phyloP scores from a whole-genome alignment of 2,888 invertebrate species.

The Eupithecia dodoneata region DNA sequence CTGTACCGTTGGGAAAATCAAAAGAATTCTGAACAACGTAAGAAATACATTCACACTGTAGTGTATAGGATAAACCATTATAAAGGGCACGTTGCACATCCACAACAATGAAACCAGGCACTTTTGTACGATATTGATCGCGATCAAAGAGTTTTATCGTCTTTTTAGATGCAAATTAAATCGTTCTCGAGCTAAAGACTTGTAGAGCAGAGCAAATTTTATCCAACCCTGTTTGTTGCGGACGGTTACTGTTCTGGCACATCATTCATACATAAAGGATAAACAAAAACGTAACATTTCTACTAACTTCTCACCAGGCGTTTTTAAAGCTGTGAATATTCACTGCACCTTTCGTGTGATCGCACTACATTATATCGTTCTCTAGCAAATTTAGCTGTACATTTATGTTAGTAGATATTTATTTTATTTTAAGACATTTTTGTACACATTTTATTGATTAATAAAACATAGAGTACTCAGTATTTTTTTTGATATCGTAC shows the following conservation, averaged over 20 bases:
- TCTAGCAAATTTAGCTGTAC: not conserved
- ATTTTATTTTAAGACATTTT: no score
- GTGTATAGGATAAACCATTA: not conserved
- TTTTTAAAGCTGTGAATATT: not conserved
- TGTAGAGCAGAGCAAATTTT: constrained; percentile 20
- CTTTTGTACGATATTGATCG: constrained; percentile 57
- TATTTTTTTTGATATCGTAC: no score
- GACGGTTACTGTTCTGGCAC: not conserved
- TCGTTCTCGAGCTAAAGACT: constrained; percentile 50
- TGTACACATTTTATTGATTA: no score
- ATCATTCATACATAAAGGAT: not conserved
- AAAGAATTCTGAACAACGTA: not conserved
- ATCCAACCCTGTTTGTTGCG: constrained; percentile 9
- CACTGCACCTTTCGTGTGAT: not conserved
- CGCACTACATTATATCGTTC: not conserved
- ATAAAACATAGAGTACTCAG: no score
- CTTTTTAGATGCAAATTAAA: constrained; percentile 69
- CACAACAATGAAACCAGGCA: constrained; percentile 18
- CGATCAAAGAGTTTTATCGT: constrained; percentile 54
- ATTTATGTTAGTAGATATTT: not conserved
- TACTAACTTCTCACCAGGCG: not conserved
- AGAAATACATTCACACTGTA: not conserved
- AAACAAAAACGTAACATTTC: not conserved
- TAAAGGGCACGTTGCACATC: not conserved
- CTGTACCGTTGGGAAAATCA: not conserved